These are phyloP conservation scores for Episyrphus balteatus DNA, from an alignment of 1,140 invertebrate genomes.

Conservation along the genomic window DNA sequence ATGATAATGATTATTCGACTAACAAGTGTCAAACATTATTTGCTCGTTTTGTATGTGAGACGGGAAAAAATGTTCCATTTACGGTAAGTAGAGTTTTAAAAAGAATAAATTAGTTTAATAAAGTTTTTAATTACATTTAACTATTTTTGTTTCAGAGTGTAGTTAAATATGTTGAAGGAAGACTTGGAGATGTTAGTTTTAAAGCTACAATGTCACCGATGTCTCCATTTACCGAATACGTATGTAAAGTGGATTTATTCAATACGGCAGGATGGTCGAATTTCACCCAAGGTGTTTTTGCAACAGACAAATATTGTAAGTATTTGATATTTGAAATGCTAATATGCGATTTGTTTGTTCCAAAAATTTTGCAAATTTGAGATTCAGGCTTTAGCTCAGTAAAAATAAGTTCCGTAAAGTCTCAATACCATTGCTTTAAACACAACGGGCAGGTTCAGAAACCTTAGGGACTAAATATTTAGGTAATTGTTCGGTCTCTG, in stretches of 20 bases:
- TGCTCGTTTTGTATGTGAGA: constrained; percentile 18
- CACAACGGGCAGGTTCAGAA: too few species aligned
- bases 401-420: too few species aligned
- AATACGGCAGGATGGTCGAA: constrained; percentile 22
- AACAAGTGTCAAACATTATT: constrained; percentile 27
- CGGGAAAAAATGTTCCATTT: constrained; percentile 9
- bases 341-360: too few species aligned
- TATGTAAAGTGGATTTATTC: constrained; percentile 16
- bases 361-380: too few species aligned
- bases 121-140: background rate
- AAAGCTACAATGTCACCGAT: constrained; percentile 20
- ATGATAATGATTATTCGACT: constrained; percentile 10
- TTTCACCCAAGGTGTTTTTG: background rate
- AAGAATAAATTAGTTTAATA: background rate
- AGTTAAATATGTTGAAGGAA: constrained; percentile 20
- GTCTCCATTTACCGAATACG: constrained; percentile 18
- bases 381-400: too few species aligned
- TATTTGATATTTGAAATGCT: background rate
- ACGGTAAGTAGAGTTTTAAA: constrained; percentile 5
- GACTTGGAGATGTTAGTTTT: constrained; percentile 21
- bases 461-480: too few species aligned
- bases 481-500: too few species aligned
- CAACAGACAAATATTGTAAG: constrained; percentile 19
- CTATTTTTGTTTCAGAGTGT: constrained; percentile 6
- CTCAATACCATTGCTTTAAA: too few species aligned